Percentiles rank a stretch among this genome's conserved stretches.
Evolutionary conservation across 2,888 invertebrate genomes (phyloP).

Genomic region (Cheilosia urbana): DNA sequence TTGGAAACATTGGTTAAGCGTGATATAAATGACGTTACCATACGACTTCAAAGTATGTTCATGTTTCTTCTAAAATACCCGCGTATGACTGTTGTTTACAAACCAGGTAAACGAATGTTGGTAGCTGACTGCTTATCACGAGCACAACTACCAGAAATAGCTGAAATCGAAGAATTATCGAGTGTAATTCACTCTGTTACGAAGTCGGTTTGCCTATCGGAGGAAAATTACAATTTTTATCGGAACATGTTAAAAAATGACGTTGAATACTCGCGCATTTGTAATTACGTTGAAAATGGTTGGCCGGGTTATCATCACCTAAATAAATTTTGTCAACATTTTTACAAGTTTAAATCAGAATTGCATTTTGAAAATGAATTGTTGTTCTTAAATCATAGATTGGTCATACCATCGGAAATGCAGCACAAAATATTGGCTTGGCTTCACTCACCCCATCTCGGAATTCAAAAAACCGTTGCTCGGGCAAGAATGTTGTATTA

Average conservation of each 20-base stretch:
- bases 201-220: conserved; percentile 6
- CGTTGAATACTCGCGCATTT: conserved; percentile 9
- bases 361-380: conserved; percentile 37
- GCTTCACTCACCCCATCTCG: neutral
- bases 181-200: conserved; percentile 20
- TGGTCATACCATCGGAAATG: conserved; percentile 16
- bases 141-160: conserved; percentile 59
- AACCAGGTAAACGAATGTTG: conserved; percentile 77
- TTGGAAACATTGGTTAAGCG: conserved; percentile 78
- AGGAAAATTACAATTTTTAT: conserved; percentile 30
- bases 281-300: conserved; percentile 4
- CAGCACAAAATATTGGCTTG: conserved; percentile 22
- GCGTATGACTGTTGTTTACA: conserved; percentile 68
- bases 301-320: conserved; percentile 37
- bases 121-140: conserved; percentile 78
- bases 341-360: conserved; percentile 69
- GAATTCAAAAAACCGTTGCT: conserved; percentile 32
- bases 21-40: conserved; percentile 76
- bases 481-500: conserved; percentile 19
- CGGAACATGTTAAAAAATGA: conserved; percentile 3
- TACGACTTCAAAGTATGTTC: conserved; percentile 77
- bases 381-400: conserved; percentile 32
- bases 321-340: conserved; percentile 18
- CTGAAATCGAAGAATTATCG: conserved; percentile 37
- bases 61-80: conserved; percentile 76